Evolutionary conservation across 1,140 invertebrate genomes (phyloP).

Genomic region (Drosophila nigrodunni): DNA sequence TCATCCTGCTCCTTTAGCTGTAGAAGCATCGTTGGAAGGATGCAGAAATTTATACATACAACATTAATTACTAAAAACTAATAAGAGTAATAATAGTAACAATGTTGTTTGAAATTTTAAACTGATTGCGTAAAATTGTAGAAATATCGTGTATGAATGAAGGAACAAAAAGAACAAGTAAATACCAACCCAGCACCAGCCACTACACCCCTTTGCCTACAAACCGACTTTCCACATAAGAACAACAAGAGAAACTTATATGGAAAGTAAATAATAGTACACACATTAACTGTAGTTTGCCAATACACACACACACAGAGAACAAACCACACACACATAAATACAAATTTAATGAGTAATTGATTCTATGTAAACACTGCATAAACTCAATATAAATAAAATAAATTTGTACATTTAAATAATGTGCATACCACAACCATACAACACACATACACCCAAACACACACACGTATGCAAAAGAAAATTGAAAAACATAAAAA

Average conservation of each 20-base stretch:
- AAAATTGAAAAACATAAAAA: constrained; percentile 17
- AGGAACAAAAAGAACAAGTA: constrained; percentile 33
- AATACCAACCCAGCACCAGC: not conserved
- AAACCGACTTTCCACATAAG: constrained; percentile 21
- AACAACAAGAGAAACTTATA: constrained; percentile 29
- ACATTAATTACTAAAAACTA: constrained; percentile 41
- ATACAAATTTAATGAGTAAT: constrained; percentile 46
- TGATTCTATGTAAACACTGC: constrained; percentile 70
- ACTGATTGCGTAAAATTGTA: constrained; percentile 74
- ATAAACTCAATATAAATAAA: constrained; percentile 58
- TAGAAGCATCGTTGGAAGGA: constrained; percentile 60
- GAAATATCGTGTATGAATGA: constrained; percentile 78
- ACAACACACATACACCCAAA: constrained; percentile 18
- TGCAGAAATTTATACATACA: constrained; percentile 63
- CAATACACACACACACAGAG: constrained; percentile 22
- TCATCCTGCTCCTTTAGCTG: constrained; percentile 52
- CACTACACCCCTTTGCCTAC: constrained; percentile 11
- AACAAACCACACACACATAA: constrained; percentile 11
- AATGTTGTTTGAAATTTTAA: constrained; percentile 78
- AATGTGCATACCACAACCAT: constrained; percentile 54
- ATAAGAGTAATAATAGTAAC: constrained; percentile 58
- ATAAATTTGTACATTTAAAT: constrained; percentile 52
- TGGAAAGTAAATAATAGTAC: not conserved
- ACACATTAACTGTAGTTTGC: constrained; percentile 55
- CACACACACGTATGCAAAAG: constrained; percentile 35